Evolutionary conservation across 2,113 vertebrate species (phyloP), one percentile per base, ranked within the genome.

Genomic region (Paralichthys olivaceus): DNA sequence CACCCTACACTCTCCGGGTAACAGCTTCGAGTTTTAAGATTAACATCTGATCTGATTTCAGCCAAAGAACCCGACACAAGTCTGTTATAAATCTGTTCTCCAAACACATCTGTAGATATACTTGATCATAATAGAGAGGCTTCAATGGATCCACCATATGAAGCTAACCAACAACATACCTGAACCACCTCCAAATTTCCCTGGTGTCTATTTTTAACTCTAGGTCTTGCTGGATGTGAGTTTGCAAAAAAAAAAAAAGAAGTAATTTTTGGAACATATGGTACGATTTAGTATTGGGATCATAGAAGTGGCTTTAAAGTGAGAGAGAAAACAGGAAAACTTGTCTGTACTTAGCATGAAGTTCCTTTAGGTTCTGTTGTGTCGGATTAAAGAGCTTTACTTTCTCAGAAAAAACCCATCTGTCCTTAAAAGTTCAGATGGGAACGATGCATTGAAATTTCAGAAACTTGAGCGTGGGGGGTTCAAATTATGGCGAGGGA

Each of bases 111-210:
- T 90, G 89, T 85, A 82, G 88, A 88, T 92, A 89, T 86, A 79
- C 75, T 90, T 87, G 83, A 87, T 89, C 84, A 82, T 86, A 80
- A 87, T 64, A 79, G 81, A 69, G 79, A 77, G 71, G 56, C 74
- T 84, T 63, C 76, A 74, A 87, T 89, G 85, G 84, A 78, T 89
- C 81, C 78, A 77, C 81, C 87, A 90, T 83, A 80, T 87, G 84
- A 87, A 75, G 77, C 87, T 87, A 88, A 91, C 90, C 84, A 89
- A 84, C 84, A 88, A 86, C 85, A 92, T 91, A 91, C 91, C 88
- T 89, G 88, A 92, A 88, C 76, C 40, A 88, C 60, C 77, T 91
- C 90, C 88, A 89, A 70, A 85, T 89, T 85, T 87, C 85, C 89
- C 83, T 54, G 29, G 32, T 75, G 85, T 84, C 84, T 90, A 90